Percentiles rank a stretch among this genome's conserved stretches.
Evolutionary conservation across 1,140 invertebrate species (phyloP).

Genomic region (Paraescarpia echinospica): DNA sequence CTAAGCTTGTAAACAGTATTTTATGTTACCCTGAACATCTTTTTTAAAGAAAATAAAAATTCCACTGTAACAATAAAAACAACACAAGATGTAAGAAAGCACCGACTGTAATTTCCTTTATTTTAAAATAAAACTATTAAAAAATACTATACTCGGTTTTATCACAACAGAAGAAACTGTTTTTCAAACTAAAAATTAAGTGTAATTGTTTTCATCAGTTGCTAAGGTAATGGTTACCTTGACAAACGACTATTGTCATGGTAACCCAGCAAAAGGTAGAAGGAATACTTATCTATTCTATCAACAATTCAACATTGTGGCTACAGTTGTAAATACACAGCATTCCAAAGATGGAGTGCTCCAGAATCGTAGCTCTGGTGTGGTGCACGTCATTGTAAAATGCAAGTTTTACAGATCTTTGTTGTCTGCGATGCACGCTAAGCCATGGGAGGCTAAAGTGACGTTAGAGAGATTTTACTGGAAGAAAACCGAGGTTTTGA

Average conservation of each 20-base stretch:
- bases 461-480: no score
- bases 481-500: neutral
- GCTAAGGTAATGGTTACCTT: no score
- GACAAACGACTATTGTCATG: no score
- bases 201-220: no score
- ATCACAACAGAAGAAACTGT: no score
- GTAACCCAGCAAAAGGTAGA: neutral
- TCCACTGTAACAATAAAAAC: neutral
- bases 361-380: neutral
- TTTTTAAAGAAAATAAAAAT: neutral
- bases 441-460: no score
- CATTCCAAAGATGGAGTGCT: neutral
- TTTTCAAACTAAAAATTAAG: no score
- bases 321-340: neutral
- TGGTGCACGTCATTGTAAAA: neutral
- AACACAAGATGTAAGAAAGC: neutral
- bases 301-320: neutral
- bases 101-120: neutral
- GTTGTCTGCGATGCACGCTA: no score
- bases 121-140: neutral
- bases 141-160: neutral
- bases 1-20: neutral
- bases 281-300: neutral
- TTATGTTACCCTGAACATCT: neutral
- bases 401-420: no score